Evolutionary conservation across 2,888 invertebrate species (phyloP), one percentile per base, ranked within the genome.

Genomic region (Acleris laterana): DNA sequence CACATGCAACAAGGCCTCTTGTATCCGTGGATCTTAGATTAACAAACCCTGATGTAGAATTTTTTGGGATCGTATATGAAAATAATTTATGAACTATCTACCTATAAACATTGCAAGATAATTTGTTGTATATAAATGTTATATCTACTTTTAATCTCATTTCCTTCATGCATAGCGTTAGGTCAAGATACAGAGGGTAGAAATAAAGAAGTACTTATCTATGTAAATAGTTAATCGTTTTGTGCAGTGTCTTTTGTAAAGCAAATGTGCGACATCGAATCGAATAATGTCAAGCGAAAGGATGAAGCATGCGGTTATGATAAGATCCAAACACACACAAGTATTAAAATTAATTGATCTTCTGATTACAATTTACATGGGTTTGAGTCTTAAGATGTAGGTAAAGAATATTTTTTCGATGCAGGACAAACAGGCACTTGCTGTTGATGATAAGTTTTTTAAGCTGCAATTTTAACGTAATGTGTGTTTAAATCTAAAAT

Each of bases 241-340:
- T 68, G 58, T 63, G 53, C 32, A 58, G 60, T 67, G 60, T 69
- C 11, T 38, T 16, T 50, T 51, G 66, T 57, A 17, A 62, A 62
- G 62, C 66, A 22, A 62, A 57, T 66, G 62, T 42, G 68, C 53
- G 61, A 70, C 66, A 70, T 66, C 57, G 66, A 68, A 62, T 48
- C 61, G 7, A 25, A 25, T 25, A 25, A 68, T 55, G 44, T 62
- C 57, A 70, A 68, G 68, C 65, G 19, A 68, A 66, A 49, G 46
- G 60, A 16, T 49, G 61, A 60, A 69, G 69, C 65, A 56, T 48
- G 53, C 32, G 46, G 17, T 53, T 55, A 6, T 38, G 19, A 32
- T 20, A 42, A 55, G 55, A 55, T 55, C 42, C 55, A 55, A 55
- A 55, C 55, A 20, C 53, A 55, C 4, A 6, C n/a, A 46, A 38